A percentile compares a stretch with the other conserved stretches of the same genome.
These are phyloP conservation scores for Otis tarda DNA, from an alignment of 2,113 vertebrate species.

Conservation along the genomic window DNA sequence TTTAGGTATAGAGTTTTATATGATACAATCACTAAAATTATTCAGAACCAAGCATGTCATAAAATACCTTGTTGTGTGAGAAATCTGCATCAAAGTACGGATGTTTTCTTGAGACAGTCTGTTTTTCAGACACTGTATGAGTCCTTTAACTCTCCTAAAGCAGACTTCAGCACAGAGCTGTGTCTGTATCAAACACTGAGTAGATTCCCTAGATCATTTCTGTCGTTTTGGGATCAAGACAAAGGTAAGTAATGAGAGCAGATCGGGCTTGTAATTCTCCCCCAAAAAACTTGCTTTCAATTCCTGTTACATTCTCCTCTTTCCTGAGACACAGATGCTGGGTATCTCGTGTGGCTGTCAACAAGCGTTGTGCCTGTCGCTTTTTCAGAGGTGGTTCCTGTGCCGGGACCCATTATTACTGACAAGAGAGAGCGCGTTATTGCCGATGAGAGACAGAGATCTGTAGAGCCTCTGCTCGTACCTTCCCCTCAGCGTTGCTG, in stretches of 20 bases:
- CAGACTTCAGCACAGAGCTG: not conserved
- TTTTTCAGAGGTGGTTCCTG: not conserved
- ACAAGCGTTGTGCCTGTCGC: not conserved
- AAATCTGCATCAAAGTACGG: not conserved
- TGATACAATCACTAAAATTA: not conserved
- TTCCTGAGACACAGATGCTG: not conserved
- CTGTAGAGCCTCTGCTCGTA: not conserved
- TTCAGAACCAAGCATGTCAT: not conserved
- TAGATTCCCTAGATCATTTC: not conserved
- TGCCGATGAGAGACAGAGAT: not conserved
- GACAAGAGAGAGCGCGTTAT: not conserved
- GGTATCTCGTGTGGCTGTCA: not conserved
- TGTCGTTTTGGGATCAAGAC: not conserved
- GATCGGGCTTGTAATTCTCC: not conserved
- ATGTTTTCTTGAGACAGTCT: not conserved
- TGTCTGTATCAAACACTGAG: not conserved
- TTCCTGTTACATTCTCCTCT: not conserved
- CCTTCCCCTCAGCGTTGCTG: not conserved
- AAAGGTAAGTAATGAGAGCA: not conserved
- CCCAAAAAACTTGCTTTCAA: accelerated
- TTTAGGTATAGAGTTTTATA: not conserved
- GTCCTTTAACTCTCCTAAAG: not conserved
- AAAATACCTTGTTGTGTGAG: not conserved
- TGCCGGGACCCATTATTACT: not conserved
- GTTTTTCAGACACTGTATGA: accelerated